Percentiles rank a stretch among this genome's conserved stretches.
phyloP scores from a whole-genome alignment of 2,113 vertebrate species.

The Hyaena hyaena region DNA sequence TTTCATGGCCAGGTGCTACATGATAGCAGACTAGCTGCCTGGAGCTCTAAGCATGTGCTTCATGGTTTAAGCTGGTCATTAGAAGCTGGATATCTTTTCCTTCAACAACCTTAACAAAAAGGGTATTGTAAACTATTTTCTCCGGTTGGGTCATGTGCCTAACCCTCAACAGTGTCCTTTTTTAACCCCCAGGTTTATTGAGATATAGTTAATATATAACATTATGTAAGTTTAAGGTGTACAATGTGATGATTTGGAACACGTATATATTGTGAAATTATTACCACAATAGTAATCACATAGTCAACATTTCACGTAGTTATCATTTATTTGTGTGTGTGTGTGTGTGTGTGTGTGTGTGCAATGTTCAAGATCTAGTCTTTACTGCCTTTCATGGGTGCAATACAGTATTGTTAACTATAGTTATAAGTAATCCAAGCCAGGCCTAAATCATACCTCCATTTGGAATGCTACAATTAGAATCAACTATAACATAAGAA shows the following conservation, averaged over 20 bases:
- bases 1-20: not conserved
- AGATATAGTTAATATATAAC: not conserved
- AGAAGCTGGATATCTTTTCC: not conserved
- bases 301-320: not conserved
- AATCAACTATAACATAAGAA: not conserved
- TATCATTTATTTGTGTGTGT: not conserved
- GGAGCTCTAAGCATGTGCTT: not conserved
- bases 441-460: not conserved
- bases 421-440: not conserved
- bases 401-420: not conserved
- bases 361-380: not conserved
- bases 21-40: not conserved
- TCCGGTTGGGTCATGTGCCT: not conserved
- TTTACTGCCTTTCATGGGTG: not conserved
- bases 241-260: not conserved
- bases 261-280: not conserved
- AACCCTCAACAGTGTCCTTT: not conserved
- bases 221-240: not conserved
- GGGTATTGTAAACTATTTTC: not conserved
- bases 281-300: not conserved
- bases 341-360: not conserved
- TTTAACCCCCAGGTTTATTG: not conserved
- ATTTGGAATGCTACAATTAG: not conserved
- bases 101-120: not conserved
- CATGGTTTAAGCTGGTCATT: not conserved